Evolutionary conservation across 1,140 invertebrate species (phyloP).

Genomic region (Drosophila ohnishii): DNA sequence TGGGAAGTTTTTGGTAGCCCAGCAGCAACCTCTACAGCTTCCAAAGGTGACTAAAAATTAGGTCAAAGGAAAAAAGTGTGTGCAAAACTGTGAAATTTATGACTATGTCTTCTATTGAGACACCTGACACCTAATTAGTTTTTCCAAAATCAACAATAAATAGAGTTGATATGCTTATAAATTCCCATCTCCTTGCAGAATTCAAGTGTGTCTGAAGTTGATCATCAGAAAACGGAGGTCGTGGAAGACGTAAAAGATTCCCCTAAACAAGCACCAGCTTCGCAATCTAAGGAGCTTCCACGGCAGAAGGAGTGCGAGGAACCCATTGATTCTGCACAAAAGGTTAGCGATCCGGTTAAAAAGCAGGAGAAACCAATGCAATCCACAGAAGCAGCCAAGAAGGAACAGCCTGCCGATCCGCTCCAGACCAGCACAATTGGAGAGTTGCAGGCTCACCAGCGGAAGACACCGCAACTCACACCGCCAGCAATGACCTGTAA

Average conservation of each 20-base stretch:
- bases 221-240: not conserved
- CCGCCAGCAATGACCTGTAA: constrained; percentile 62
- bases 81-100: not conserved
- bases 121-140: not conserved
- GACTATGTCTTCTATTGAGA: not conserved
- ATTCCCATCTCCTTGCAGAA: not conserved
- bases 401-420: not conserved
- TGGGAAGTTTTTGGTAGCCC: constrained; percentile 29
- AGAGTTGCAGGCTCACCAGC: constrained; percentile 23
- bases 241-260: not conserved
- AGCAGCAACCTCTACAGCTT: constrained; percentile 42
- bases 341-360: not conserved
- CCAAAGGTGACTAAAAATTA: constrained; percentile 40
- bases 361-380: not conserved
- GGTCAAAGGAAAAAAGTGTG: not conserved
- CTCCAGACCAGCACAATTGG: constrained; percentile 26
- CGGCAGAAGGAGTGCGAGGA: constrained; percentile 4
- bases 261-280: not conserved
- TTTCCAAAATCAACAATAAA: not conserved
- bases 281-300: not conserved
- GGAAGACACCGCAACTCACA: constrained; percentile 11
- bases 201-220: constrained; percentile 8
- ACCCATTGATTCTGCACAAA: not conserved
- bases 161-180: not conserved
- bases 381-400: not conserved